These are phyloP conservation scores for Vulpes ferrilata DNA, from an alignment of 2,113 vertebrate genomes.

Conservation along the genomic window DNA sequence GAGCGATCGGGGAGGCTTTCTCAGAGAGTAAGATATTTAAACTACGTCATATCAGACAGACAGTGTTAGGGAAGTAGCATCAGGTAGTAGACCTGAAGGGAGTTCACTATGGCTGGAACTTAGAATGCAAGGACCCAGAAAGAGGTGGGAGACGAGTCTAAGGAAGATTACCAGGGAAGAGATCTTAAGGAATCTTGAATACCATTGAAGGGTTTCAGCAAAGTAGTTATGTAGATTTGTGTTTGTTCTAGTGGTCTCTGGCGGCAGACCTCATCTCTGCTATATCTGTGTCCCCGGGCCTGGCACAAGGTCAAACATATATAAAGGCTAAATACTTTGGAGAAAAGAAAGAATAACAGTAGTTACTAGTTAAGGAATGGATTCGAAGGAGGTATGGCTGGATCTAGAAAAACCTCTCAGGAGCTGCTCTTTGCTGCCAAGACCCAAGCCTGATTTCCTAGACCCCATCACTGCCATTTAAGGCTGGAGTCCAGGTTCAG, in stretches of 20 bases:
- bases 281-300: neutral
- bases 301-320: neutral
- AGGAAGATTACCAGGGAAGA: neutral
- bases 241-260: neutral
- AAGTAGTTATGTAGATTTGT: neutral
- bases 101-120: neutral
- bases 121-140: neutral
- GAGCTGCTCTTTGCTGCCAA: neutral
- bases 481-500: neutral
- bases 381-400: neutral
- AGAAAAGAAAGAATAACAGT: constrained; percentile 21
- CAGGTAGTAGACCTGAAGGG: neutral
- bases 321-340: neutral
- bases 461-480: neutral
- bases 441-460: neutral
- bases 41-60: neutral
- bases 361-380: neutral
- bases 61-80: neutral
- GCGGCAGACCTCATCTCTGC: neutral
- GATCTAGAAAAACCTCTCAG: neutral
- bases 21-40: neutral
- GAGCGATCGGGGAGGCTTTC: neutral
- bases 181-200: neutral
- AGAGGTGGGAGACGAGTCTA: neutral
- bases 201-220: neutral